Conservation (phyloP, 2,113 vertebrate genomes). For the Cryptotis parvus region DNA sequence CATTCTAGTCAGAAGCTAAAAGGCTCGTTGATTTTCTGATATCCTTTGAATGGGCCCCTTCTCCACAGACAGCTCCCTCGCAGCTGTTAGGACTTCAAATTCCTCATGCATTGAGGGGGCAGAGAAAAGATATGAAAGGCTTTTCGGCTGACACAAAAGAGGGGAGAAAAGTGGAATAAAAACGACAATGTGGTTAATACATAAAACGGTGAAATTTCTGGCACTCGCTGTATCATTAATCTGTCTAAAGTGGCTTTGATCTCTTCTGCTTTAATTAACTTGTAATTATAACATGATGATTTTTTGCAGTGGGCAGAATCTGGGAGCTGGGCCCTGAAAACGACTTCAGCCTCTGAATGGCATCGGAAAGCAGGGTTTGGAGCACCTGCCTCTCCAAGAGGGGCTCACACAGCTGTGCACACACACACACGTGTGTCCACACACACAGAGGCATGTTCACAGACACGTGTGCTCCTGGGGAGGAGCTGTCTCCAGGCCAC, state of each 20-base stretch:
- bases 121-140: constrained; percentile 75
- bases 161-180: constrained; percentile 54
- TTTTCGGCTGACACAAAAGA: constrained; percentile 63
- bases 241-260: constrained; percentile 89
- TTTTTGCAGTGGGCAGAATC: constrained; percentile 66
- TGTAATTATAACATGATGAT: constrained; percentile 86
- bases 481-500: neutral
- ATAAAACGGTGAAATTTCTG: constrained; percentile 78
- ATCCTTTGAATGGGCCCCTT: constrained; percentile 82
- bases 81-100: constrained; percentile 87
- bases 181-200: constrained; percentile 67
- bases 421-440: fast-evolving
- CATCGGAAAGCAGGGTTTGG: neutral
- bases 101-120: constrained; percentile 80
- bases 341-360: constrained; percentile 31
- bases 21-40: constrained; percentile 81
- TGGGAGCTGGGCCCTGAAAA: constrained; percentile 60
- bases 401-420: neutral
- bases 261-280: constrained; percentile 89
- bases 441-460: neutral
- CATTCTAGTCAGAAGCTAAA: constrained; percentile 74
- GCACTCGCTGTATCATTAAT: constrained; percentile 84
- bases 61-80: constrained; percentile 80
- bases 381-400: constrained; percentile 2
- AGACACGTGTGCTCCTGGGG: neutral